phyloP scores from a whole-genome alignment of 2,797 vertebrate genomes.

The Apogon talboti region DNA sequence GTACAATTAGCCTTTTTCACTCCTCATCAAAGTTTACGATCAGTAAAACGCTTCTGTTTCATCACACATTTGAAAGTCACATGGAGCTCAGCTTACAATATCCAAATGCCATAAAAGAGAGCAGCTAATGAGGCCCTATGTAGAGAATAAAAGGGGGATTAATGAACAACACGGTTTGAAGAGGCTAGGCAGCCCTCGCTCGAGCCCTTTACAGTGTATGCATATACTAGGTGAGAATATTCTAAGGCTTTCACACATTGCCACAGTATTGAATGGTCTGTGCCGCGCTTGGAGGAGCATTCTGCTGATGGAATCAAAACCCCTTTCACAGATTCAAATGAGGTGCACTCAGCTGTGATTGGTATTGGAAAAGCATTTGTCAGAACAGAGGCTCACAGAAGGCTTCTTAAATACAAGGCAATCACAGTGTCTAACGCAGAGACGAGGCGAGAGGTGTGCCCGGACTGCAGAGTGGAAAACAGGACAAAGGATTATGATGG shows the following conservation, averaged over 20 bases:
- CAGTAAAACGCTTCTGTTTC: constrained; percentile 58
- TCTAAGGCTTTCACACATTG: constrained; percentile 68
- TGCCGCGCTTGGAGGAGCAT: constrained; percentile 79
- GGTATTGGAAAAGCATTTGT: constrained; percentile 89
- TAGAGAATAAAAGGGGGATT: constrained; percentile 76
- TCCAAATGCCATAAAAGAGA: constrained; percentile 61
- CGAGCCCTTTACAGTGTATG: constrained; percentile 59
- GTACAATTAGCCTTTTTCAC: constrained; percentile 59
- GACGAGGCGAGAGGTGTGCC: constrained; percentile 81
- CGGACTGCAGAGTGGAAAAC: constrained; percentile 81
- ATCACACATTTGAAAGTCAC: constrained; percentile 64
- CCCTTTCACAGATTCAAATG: constrained; percentile 88
- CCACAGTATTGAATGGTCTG: constrained; percentile 80
- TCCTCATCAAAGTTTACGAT: constrained; percentile 70
- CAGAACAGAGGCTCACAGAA: constrained; percentile 84
- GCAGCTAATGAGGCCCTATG: constrained; percentile 68
- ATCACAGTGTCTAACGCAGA: constrained; percentile 81
- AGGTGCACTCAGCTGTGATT: constrained; percentile 86
- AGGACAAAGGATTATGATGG: constrained; percentile 86
- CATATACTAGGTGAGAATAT: constrained; percentile 77
- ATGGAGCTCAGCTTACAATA: constrained; percentile 54
- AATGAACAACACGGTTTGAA: constrained; percentile 73
- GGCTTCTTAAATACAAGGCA: constrained; percentile 87
- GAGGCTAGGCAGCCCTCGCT: constrained; percentile 53
- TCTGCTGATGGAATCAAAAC: constrained; percentile 88